Evolutionary conservation across 2,797 vertebrate genomes (phyloP).

Genomic region (Muscicapa comitata): DNA sequence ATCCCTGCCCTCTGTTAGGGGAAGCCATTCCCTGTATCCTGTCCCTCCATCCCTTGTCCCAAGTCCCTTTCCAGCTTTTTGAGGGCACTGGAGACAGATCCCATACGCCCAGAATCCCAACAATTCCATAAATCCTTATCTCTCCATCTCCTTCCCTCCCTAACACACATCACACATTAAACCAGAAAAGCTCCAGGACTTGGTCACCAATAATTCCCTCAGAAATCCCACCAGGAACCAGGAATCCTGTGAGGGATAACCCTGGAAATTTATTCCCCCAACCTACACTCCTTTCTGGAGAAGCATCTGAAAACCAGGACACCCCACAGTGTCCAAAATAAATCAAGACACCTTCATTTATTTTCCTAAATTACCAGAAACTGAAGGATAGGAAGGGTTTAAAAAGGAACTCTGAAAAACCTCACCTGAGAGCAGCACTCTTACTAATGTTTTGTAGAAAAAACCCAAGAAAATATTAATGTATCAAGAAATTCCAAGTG

Average conservation of each 20-base stretch:
- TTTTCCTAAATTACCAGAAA: not conserved
- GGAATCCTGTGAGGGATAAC: not conserved
- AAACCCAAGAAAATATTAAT: not conserved
- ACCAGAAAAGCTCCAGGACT: not conserved
- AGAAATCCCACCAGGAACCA: not conserved
- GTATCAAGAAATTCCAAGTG: not conserved
- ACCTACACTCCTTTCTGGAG: not conserved
- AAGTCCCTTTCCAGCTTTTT: not conserved
- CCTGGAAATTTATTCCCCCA: not conserved
- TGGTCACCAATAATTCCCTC: not conserved
- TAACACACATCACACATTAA: not conserved
- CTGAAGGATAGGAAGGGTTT: not conserved
- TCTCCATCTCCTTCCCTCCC: not conserved
- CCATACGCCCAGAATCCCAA: rapidly evolving
- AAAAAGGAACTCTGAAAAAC: not conserved
- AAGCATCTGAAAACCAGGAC: not conserved
- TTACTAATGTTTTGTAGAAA: not conserved
- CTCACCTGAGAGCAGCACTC: not conserved
- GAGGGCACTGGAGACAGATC: not conserved
- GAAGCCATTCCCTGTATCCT: not conserved
- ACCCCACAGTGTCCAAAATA: not conserved
- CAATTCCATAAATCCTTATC: rapidly evolving
- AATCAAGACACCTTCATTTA: not conserved
- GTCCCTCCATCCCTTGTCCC: not conserved
- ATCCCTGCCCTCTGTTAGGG: rapidly evolving